These are phyloP conservation scores for Zaprionus kolodkinae DNA, from an alignment of 1,140 invertebrate genomes.

Conservation along the genomic window DNA sequence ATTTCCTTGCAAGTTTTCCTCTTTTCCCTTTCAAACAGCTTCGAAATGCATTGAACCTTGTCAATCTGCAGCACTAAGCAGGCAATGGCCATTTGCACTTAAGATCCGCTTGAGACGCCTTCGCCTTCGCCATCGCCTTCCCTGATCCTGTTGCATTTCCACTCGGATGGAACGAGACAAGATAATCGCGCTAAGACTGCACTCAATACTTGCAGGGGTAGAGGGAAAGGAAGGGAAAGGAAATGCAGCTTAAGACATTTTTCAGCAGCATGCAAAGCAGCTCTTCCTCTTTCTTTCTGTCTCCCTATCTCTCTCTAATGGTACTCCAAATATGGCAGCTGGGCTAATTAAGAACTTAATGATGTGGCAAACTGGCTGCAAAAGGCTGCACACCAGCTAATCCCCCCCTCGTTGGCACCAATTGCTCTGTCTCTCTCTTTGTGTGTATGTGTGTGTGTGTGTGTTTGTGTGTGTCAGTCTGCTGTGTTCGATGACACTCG, in stretches of 20 bases:
- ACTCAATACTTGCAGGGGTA: constrained; percentile 22
- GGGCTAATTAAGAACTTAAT: constrained; percentile 50
- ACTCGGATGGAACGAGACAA: constrained; percentile 47
- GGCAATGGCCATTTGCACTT: constrained; percentile 27
- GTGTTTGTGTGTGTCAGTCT: constrained; percentile 26
- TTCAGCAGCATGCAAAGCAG: not conserved
- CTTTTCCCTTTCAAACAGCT: not conserved
- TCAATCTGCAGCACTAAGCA: constrained; percentile 18
- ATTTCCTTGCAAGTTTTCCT: not conserved
- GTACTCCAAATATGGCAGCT: constrained; percentile 24
- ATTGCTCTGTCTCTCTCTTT: constrained; percentile 5
- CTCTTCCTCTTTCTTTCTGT: not conserved
- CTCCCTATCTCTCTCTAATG: not conserved
- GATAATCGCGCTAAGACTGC: constrained; percentile 52
- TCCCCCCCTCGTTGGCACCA: constrained; percentile 25
- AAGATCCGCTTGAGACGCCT: constrained; percentile 10
- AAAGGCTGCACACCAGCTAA: constrained; percentile 19
- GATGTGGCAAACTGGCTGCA: constrained; percentile 47
- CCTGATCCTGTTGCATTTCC: constrained; percentile 30
- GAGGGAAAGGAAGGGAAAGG: constrained; percentile 6
- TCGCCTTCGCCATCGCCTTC: not conserved
- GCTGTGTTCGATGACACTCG: constrained; percentile 69
- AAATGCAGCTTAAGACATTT: constrained; percentile 53
- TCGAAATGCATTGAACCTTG: constrained; percentile 23
- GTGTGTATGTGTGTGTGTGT: constrained; percentile 4